Conservation (phyloP, 2,888 invertebrate genomes). For the Diachrysia chrysitis region DNA sequence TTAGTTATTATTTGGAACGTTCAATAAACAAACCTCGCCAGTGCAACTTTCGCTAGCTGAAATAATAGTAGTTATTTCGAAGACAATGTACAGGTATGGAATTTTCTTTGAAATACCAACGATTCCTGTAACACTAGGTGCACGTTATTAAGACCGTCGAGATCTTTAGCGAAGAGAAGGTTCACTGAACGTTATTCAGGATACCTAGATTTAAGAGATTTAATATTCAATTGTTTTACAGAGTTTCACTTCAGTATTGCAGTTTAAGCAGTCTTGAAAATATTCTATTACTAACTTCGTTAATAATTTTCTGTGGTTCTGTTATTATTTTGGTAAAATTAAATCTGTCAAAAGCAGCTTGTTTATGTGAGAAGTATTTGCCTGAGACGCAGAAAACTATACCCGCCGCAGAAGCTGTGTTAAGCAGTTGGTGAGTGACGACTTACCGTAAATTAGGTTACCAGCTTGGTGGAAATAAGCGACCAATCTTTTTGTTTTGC, state of each 20-base stretch:
- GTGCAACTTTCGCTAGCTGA: not conserved
- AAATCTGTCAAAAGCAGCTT: not conserved
- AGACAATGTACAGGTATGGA: not conserved
- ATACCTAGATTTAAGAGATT: not conserved
- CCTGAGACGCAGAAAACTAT: not conserved
- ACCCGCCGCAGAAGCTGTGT: not conserved
- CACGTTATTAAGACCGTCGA: not conserved
- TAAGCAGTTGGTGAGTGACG: not conserved
- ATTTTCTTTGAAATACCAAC: not conserved
- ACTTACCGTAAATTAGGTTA: too few relatives aligned
- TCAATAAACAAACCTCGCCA: not conserved
- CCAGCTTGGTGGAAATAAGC: not conserved
- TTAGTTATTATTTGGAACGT: constrained; percentile 22
- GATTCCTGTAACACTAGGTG: not conserved
- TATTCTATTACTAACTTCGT: too few relatives aligned
- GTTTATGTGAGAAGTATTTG: not conserved
- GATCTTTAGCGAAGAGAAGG: not conserved
- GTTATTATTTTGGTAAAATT: not conserved
- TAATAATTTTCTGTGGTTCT: not conserved
- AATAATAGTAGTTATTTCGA: not conserved
- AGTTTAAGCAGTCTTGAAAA: too few relatives aligned
- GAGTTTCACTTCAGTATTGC: not conserved
- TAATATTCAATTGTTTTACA: not conserved
- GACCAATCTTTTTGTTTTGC: too few relatives aligned
- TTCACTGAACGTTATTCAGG: not conserved